Base-by-base conservation (phyloP, 2,797 vertebrate species). In the Phalloptychus januarius region DNA sequence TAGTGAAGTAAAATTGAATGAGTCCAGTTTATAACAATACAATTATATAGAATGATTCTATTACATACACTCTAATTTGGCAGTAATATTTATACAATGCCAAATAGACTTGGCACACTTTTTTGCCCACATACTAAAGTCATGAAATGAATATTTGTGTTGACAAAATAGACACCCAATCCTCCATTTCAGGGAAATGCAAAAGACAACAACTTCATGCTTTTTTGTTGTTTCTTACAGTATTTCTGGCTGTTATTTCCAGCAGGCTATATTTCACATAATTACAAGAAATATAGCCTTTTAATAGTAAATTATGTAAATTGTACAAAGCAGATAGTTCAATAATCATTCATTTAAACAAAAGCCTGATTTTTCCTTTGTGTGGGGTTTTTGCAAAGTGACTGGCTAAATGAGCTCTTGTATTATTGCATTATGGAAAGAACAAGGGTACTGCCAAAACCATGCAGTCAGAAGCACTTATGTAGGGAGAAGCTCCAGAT, bases 361-460 rank as follows among this genome's bases (percentile, higher is more conserved):
- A 87, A 84, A 83, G 52, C 82, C 52, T 13, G 38, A 20, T 38
- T 54, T 77, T 56, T 58, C 70, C 85, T 85, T 67, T 83, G 75
- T 79, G 52, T 79, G 77, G 58, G 74, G 69, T 69, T 85, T 84
- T 83, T 91, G 83, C 74, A 74, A 91, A 86, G 83, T 85, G 83
- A 91, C 75, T 87, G 80, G 50, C 71, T 76, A 87, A 90, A 91
- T 86, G 80, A 90, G 93, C 81, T 88, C 90, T 85, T 86, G 81
- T 85, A 89, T 90, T 92, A 91, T 93, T 93, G 86, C 83, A 93
- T 91, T 88, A 89, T 85, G 80, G 90, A 81, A 91, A 93, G 84
- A 85, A 90, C 81, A 85, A 87, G 90, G 79, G 78, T 83, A 84
- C 80, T 89, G 92, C 91, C 91, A 93, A 92, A 92, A 87, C 87